Conservation (phyloP, 2,888 invertebrate species). For the Drosophila recens region DNA sequence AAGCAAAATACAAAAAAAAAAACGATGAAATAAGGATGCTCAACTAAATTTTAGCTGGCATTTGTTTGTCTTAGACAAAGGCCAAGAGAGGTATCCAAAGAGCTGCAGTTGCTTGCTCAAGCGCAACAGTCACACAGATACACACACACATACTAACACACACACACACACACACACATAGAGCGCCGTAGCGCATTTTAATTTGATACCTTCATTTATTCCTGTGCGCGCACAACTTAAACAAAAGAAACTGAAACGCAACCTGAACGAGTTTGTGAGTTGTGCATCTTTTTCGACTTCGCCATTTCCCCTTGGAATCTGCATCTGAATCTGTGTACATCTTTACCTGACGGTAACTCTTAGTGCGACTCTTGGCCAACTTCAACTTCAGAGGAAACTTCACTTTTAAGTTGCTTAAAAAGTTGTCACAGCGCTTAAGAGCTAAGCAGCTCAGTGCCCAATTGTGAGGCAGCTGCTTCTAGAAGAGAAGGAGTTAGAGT, state of each 20-base stretch:
- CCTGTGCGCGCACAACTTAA: conserved; percentile 68
- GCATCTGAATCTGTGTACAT: conserved; percentile 19
- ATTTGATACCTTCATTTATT: conserved; percentile 77
- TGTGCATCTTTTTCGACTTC: conserved; percentile 11
- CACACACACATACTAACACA: conserved; percentile 17
- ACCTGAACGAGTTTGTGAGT: conserved; percentile 35
- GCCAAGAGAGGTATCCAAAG: conserved; percentile 54
- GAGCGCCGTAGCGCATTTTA: conserved; percentile 67
- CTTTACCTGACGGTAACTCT: conserved; percentile 55
- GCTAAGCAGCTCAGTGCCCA: conserved; percentile 69
- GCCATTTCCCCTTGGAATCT: conserved; percentile 10
- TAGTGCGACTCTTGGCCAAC: conserved; percentile 43
- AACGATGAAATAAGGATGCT: conserved; percentile 6
- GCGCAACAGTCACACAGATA: conserved; percentile 63
- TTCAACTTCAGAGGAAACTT: conserved; percentile 53
- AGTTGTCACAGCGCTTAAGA: conserved; percentile 80
- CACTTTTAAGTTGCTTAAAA: conserved; percentile 78
- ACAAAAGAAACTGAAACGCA: conserved; percentile 71
- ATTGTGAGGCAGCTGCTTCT: conserved; percentile 46
- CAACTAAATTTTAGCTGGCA: conserved; percentile 37
- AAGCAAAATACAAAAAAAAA: not conserved
- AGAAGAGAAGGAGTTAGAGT: not conserved
- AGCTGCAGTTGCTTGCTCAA: conserved; percentile 61
- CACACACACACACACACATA: conserved; percentile 13
- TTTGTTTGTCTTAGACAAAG: conserved; percentile 65